These are phyloP conservation scores for Drosophila ambigua DNA, from an alignment of 1,140 invertebrate genomes.

Conservation along the genomic window DNA sequence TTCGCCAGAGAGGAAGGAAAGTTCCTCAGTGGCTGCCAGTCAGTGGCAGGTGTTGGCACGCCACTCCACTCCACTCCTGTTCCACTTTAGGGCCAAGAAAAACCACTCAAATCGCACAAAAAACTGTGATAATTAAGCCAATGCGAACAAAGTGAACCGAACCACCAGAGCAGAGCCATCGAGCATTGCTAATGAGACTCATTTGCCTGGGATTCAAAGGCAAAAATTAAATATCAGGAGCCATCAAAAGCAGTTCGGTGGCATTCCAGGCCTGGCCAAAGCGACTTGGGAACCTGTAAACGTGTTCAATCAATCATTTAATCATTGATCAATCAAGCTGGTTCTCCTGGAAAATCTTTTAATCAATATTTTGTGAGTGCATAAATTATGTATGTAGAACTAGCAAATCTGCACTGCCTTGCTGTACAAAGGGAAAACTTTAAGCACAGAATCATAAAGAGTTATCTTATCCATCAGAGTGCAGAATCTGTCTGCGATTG, in stretches of 20 bases:
- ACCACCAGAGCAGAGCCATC: too few relatives aligned
- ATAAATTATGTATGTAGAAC: too few relatives aligned
- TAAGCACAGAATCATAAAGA: too few relatives aligned
- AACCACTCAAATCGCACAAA: background rate
- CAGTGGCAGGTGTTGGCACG: slow-evolving; percentile 28
- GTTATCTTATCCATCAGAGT: too few relatives aligned
- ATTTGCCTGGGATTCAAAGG: slow-evolving; percentile 42
- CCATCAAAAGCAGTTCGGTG: slow-evolving; percentile 33
- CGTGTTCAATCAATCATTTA: slow-evolving; percentile 38
- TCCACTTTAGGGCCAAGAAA: slow-evolving; percentile 27
- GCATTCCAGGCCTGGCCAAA: slow-evolving; percentile 22
- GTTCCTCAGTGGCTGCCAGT: slow-evolving; percentile 31
- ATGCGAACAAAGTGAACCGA: slow-evolving; percentile 23
- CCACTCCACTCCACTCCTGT: slow-evolving; percentile 23
- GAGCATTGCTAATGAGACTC: slow-evolving; percentile 52
- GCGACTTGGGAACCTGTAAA: slow-evolving; percentile 37
- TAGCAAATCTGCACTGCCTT: too few relatives aligned
- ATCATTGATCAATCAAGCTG: slow-evolving; percentile 41
- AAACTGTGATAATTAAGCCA: slow-evolving; percentile 45
- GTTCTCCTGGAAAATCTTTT: slow-evolving; percentile 15
- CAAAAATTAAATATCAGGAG: slow-evolving; percentile 24
- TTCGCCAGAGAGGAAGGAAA: slow-evolving; percentile 49
- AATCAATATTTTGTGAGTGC: too few relatives aligned
- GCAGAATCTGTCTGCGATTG: too few relatives aligned
- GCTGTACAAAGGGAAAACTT: too few relatives aligned